phyloP scores from a whole-genome alignment of 2,797 vertebrate genomes.

The Platyrinchus mystaceus region DNA sequence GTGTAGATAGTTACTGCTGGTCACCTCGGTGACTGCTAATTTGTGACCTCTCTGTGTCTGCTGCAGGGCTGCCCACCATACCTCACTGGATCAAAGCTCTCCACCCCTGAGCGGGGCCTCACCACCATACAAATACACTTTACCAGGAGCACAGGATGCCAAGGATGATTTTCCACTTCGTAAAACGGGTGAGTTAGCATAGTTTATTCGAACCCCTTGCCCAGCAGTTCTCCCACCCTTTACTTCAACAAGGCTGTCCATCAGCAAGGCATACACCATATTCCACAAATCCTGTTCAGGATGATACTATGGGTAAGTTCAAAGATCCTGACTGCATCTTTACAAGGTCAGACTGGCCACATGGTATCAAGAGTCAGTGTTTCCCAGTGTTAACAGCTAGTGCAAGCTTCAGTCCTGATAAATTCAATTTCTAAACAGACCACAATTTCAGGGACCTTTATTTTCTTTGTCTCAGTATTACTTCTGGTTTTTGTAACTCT shows the following conservation, averaged over 20 bases:
- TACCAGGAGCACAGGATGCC: constrained; percentile 87
- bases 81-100: constrained; percentile 97
- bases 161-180: constrained; percentile 97
- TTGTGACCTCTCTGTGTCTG: constrained; percentile 52
- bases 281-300: background rate
- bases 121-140: constrained; percentile 90
- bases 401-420: background rate
- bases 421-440: background rate
- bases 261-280: background rate
- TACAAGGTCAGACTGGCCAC: background rate
- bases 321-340: background rate
- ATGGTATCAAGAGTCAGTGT: background rate
- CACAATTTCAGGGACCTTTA: background rate
- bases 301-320: background rate
- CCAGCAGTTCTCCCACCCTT: background rate
- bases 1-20: constrained; percentile 57
- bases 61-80: constrained; percentile 93
- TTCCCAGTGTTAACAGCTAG: background rate
- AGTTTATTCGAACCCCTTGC: background rate
- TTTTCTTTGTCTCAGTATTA: background rate
- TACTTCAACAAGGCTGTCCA: background rate
- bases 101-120: constrained; percentile 91
- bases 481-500: background rate
- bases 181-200: constrained; percentile 88
- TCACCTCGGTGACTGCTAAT: constrained; percentile 31